Base-by-base conservation (phyloP, 2,888 invertebrate species). In the Orthosia gothica region DNA sequence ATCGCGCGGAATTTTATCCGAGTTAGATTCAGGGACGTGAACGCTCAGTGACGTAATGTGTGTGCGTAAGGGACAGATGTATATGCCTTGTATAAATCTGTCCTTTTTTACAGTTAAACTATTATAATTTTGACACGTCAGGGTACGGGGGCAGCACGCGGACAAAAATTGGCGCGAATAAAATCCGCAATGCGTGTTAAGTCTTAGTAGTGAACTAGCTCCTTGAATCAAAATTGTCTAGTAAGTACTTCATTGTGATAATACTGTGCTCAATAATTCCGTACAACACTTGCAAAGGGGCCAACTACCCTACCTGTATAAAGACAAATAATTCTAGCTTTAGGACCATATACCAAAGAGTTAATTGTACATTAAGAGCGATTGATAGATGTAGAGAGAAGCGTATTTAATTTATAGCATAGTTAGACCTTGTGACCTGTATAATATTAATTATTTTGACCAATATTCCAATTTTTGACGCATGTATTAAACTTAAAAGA, bases 301-400 rank as follows among this genome's bases (percentile, higher is more conserved):
- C 92, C 91, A 88, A 89, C 80, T 86, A 90, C 89, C 88, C 90
- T 91, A 70, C 89, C 88, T 93, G 92, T 94, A 94, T 92, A 94
- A 93, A 93, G 92, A 94, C 93, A 94, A 94, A 92, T 92, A 91
- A 93, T 92, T 86, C 89, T 96, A 96, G 95, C 94, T 93, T 93
- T 94, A 95, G 95, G 95, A 93, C 94, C 94, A 92, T 93, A 95
- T 95, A 96, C 96, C 96, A 96, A 96, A 96, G 96, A 96, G 92
- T 94, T 94, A 94, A 92, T 93, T 96, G 95, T 96, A 96, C 93
- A 95, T 95, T 95, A 93, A 91, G 93, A 94, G 91, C 91, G 92
- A 93, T 92, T 88, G 91, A 92, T 94, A 93, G 91, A 84, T 87
- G 89, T 92, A 93, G 93, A 88, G 86, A 89, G 90, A 90, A 84